Conservation (phyloP, 2,113 vertebrate species). For the Macaca mulatta region DNA sequence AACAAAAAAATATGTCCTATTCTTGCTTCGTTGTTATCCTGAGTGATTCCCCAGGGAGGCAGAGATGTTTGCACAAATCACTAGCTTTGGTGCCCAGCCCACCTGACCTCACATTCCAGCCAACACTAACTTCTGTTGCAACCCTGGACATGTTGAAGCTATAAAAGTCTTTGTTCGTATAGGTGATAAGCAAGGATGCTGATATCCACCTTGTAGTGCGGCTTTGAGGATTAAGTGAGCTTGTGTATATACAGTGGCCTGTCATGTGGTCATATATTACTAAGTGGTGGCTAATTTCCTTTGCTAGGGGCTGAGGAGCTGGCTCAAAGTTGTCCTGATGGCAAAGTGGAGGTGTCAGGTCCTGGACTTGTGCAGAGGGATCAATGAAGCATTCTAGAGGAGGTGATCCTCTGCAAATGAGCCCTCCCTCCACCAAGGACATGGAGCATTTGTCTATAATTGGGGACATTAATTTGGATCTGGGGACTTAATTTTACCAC, state of each 20-base stretch:
- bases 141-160: not conserved
- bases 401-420: not conserved
- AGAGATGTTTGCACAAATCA: not conserved
- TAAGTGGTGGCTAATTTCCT: not conserved
- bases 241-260: not conserved
- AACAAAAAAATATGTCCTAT: not conserved
- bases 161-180: not conserved
- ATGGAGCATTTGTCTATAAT: not conserved
- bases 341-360: not conserved
- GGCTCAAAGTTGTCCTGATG: not conserved
- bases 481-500: not conserved
- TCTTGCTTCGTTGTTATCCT: not conserved
- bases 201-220: rapidly evolving
- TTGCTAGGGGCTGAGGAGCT: not conserved
- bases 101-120: not conserved
- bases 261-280: not conserved
- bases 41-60: not conserved
- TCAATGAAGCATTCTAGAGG: not conserved
- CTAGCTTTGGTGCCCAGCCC: not conserved
- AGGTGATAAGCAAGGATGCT: not conserved
- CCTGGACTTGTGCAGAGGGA: not conserved
- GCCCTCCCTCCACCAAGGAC: not conserved
- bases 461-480: not conserved
- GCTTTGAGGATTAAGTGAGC: not conserved
- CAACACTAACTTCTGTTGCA: not conserved